Evolutionary conservation across 2,113 vertebrate genomes (phyloP), one percentile per base, ranked within the genome.

Genomic region (Chloropsis cyanopogon): DNA sequence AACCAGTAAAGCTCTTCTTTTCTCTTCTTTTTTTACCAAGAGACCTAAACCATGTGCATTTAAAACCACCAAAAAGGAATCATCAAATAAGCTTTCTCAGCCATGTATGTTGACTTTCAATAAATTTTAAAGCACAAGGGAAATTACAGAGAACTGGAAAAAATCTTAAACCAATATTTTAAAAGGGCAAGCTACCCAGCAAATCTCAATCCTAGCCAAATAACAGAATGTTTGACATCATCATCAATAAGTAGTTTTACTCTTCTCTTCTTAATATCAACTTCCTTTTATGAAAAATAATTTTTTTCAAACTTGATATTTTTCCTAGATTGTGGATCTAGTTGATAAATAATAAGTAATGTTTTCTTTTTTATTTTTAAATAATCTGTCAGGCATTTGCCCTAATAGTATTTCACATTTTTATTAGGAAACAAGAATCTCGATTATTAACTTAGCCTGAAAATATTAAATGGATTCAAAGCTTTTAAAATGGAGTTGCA

Each of bases 211-310:
- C 33, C 17, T 70, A 24, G 22, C 33, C 19, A 95, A 94, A 92
- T 80, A 90, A 63, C 12, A 77, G 12, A 76, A 61, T 70, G 54
- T 73, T 80, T 88, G 76, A 92, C 54, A 90, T 63, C 31, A 70
- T 93, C 39, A 94, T 90, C 81, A 86, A 70, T 88, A 93, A 80
- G 82, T 65, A 50, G 61, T 80, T 93, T 56, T 73, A 69, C 49
- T 73, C 6, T 17, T 2, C 2, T 73, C 14, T 72, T 84, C n/a
- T 80, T 59, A 69, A 65, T 61, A 86, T 37, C 14, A 10, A 46
- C 26, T 87, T 82, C 77, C 35, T 57, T 75, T 89, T 54, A 81
- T 78, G 63, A 86, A 88, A 90, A 94, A 59, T 41, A 49, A 9
- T 21, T 12, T 50, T 4, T 90, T 85, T 72, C n/a, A 88, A 76